Evolutionary conservation across 2,113 vertebrate species (phyloP).

Genomic region (Centrocercus urophasianus): DNA sequence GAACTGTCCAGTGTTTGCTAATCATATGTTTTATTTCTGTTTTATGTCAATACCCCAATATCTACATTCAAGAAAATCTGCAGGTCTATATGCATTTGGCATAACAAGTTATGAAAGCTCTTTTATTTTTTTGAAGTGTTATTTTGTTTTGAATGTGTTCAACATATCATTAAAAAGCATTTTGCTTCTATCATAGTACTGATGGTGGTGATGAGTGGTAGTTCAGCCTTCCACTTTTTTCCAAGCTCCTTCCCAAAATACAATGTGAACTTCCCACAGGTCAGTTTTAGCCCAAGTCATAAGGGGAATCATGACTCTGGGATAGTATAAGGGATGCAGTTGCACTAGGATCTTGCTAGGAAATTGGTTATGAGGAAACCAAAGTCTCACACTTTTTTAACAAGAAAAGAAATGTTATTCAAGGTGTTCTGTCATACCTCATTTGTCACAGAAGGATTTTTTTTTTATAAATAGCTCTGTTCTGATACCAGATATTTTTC

Average conservation of each 20-base stretch:
- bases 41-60: background rate
- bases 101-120: background rate
- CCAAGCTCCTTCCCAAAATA: background rate
- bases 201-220: background rate
- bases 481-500: background rate
- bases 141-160: background rate
- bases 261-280: background rate
- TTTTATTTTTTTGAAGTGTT: background rate
- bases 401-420: background rate
- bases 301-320: background rate
- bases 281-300: background rate
- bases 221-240: background rate
- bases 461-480: background rate
- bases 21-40: background rate
- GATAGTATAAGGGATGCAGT: background rate
- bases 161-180: background rate
- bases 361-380: background rate
- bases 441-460: background rate
- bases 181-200: background rate
- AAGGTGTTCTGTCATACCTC: background rate
- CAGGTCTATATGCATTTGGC: background rate
- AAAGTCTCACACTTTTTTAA: background rate
- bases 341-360: background rate
- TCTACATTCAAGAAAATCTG: background rate
- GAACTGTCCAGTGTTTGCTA: background rate